phyloP scores from a whole-genome alignment of 2,797 vertebrate genomes.

The Philypnodon macrostomus region DNA sequence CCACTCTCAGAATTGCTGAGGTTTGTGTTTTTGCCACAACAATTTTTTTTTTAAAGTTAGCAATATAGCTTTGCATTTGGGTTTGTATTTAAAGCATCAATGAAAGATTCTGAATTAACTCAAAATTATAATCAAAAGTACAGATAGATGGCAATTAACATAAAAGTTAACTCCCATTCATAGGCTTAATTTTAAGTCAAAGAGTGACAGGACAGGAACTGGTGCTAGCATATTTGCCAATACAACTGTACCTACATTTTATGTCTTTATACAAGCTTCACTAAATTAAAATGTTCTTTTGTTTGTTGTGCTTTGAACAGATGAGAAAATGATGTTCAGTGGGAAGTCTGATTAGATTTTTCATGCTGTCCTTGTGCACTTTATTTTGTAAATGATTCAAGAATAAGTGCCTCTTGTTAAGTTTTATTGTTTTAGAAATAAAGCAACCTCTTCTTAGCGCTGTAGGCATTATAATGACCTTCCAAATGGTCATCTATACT shows the following conservation, averaged over 20 bases:
- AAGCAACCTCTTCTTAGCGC: slow-evolving; percentile 18
- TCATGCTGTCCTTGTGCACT: slow-evolving; percentile 8
- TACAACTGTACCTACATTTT: too few relatives aligned
- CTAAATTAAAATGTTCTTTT: not conserved
- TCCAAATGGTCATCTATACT: slow-evolving; percentile 58
- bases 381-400: slow-evolving; percentile 24
- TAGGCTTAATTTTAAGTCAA: too few relatives aligned
- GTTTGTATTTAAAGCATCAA: too few relatives aligned
- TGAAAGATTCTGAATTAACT: too few relatives aligned
- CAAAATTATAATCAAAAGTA: too few relatives aligned
- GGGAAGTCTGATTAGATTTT: slow-evolving; percentile 20
- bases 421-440: slow-evolving; percentile 14
- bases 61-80: not conserved
- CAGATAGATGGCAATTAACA: too few relatives aligned
- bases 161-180: too few relatives aligned
- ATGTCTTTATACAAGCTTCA: not conserved
- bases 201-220: too few relatives aligned
- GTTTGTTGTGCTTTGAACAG: slow-evolving; percentile 14
- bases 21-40: slow-evolving; percentile 47
- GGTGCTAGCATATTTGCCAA: too few relatives aligned
- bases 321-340: slow-evolving; percentile 30
- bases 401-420: slow-evolving; percentile 29
- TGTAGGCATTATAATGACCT: slow-evolving; percentile 54
- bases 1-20: slow-evolving; percentile 69
- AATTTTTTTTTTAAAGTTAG: slow-evolving; percentile 22